A percentile compares a stretch with the other conserved stretches of the same genome.
phyloP scores from a whole-genome alignment of 92 coral and sea anemone species.

The Phenganax stokvisi region DNA sequence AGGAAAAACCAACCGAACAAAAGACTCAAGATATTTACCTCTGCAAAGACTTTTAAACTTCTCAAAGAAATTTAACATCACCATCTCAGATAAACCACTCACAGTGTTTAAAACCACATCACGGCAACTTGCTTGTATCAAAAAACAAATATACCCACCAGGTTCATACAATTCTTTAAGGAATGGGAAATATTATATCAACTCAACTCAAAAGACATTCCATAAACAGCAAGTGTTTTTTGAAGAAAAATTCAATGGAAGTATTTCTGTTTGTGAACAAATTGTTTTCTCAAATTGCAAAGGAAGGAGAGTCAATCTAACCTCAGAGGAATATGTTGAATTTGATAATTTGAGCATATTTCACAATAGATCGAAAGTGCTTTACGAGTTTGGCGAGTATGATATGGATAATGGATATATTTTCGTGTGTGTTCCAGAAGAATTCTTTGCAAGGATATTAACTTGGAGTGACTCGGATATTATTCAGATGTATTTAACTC shows the following conservation, averaged over 20 bases:
- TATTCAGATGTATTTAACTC: background rate
- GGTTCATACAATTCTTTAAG: background rate
- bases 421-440: constrained; percentile 2
- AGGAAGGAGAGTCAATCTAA: background rate
- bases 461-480: background rate
- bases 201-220: background rate
- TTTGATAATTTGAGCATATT: constrained; percentile 21
- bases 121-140: background rate
- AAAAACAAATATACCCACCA: background rate
- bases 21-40: background rate
- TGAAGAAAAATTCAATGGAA: background rate
- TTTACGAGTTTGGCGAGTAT: constrained; percentile 11
- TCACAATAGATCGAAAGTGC: constrained; percentile 4
- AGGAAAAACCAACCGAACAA: background rate
- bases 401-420: background rate
- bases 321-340: constrained; percentile 6
- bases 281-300: background rate
- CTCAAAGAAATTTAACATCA: background rate
- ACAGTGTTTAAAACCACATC: constrained; percentile 3
- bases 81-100: background rate
- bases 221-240: background rate
- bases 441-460: background rate
- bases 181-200: constrained; percentile 8
- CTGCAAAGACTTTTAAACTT: background rate
- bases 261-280: constrained; percentile 6